Evolutionary conservation across 2,888 invertebrate species (phyloP).

Genomic region (Drosophila siamana): DNA sequence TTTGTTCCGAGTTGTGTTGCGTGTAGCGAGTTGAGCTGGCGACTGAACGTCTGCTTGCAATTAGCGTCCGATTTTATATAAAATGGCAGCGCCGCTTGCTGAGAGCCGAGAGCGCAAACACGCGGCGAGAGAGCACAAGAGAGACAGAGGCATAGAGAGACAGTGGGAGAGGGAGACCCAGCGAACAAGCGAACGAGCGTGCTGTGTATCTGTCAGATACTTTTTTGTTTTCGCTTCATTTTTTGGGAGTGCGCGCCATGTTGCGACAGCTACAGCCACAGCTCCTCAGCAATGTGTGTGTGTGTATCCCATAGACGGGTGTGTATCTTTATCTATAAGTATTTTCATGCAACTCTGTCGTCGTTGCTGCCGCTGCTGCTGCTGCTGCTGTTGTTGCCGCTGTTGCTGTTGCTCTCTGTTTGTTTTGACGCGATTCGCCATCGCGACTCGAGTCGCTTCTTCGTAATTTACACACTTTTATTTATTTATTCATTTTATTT

Average conservation of each 20-base stretch:
- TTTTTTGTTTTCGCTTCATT: conserved; percentile 26
- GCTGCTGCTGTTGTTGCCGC: neutral
- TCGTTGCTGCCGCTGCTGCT: neutral
- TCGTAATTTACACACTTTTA: conserved; percentile 60
- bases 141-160: conserved; percentile 9
- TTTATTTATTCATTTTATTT: conserved; percentile 27
- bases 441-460: conserved; percentile 33
- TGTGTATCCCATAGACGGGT: conserved; percentile 36
- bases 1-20: conserved; percentile 15
- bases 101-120: conserved; percentile 34
- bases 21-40: conserved; percentile 84
- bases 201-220: conserved; percentile 58
- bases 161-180: conserved; percentile 5
- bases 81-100: conserved; percentile 57
- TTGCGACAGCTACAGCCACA: no score
- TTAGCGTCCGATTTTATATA: conserved; percentile 84
- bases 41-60: conserved; percentile 88
- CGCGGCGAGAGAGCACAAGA: conserved; percentile 18
- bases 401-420: conserved; percentile 66
- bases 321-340: conserved; percentile 58
- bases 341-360: conserved; percentile 43
- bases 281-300: conserved; percentile 13
- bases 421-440: conserved; percentile 70
- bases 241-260: conserved; percentile 61
- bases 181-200: conserved; percentile 5